Base-by-base conservation (phyloP, 2,888 invertebrate genomes). In the Caenorhabditis sp. region DNA sequence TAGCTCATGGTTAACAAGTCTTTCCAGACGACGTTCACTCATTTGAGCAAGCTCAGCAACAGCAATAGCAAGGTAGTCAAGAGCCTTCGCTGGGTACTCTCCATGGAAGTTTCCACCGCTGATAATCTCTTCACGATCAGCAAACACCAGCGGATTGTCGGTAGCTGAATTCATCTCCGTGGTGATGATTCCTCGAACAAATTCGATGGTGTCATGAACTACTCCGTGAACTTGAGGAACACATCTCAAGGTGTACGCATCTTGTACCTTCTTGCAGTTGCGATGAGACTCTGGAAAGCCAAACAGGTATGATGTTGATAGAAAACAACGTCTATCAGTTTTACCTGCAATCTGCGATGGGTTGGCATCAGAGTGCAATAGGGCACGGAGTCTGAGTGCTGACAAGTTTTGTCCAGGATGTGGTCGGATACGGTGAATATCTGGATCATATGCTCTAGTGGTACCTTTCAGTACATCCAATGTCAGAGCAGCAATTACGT, bases 81-180 rank as follows among this genome's bases (percentile, higher is more conserved):
- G 91, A 2, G 93, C 94, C 92, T 95, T 95, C 11, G 94, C 94
- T 3, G 94, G 94, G 89, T 95, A 95, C 92, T 95, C 95, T 6
- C 95, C 95, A 88, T 95, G 95, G 91, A 95, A 95, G 91, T 95
- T 95, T 56, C 95, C 95, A 5, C 94, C 94, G 6, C 94, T 94
- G 76, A 95, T 94, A 56, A 94, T 94, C 90, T 94, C 94, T 40
- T 93, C 94, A 18, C 93, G 89, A 64, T 94, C 93, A 8, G 93
- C 92, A 89, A 94, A 93, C 13, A 94, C 94, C 77, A 94, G 94
- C 77, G 95, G 95, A 91, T 95, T 95, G 90, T 95, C 95, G 1
- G 94, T 95, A 18, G 94, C 94, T 83, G 94, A 94, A 92, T 95
- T 95, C 92, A 95, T 94, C 91, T 95, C 95, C 2, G 93, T 94